Evolutionary conservation across 2,113 vertebrate species (phyloP).

Genomic region (Limanda limanda): DNA sequence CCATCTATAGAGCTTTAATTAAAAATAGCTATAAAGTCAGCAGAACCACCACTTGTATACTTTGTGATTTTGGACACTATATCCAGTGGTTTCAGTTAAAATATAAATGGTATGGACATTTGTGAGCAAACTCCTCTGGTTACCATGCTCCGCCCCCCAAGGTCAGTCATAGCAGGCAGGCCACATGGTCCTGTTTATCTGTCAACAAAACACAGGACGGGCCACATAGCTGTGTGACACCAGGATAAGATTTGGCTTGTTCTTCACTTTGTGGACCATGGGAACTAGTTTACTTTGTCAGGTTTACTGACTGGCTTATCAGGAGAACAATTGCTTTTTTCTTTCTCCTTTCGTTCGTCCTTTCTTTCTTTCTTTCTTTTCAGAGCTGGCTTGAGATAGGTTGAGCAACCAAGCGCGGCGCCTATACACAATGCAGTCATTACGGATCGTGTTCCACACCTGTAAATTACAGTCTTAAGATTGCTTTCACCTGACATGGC

Average conservation of each 20-base stretch:
- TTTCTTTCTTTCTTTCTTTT: conserved; percentile 1
- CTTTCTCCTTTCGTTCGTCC: neutral
- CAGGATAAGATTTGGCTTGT: conserved; percentile 59
- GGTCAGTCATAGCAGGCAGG: conserved; percentile 50
- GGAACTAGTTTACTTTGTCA: conserved; percentile 42
- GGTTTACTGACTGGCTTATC: conserved; percentile 27
- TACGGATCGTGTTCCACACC: conserved; percentile 23
- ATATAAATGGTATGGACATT: neutral
- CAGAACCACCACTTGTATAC: too few species aligned
- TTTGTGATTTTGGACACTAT: neutral
- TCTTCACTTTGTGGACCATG: conserved; percentile 42
- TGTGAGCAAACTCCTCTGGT: conserved; percentile 43
- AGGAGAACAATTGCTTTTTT: conserved; percentile 2
- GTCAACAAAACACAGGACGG: conserved; percentile 56
- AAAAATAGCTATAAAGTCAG: neutral
- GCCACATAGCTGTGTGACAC: conserved; percentile 51
- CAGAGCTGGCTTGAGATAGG: conserved; percentile 19
- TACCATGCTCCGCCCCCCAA: conserved; percentile 18
- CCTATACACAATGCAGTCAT: conserved; percentile 15
- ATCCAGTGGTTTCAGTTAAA: conserved; percentile 3
- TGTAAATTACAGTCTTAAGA: conserved; percentile 32
- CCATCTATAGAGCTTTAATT: neutral
- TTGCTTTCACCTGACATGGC: conserved; percentile 31
- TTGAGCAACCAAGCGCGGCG: neutral
- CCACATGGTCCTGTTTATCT: conserved; percentile 54